A percentile compares a stretch with the other conserved stretches of the same genome.
Evolutionary conservation across 2,113 vertebrate species (phyloP).

Genomic region (Pithys albifrons): DNA sequence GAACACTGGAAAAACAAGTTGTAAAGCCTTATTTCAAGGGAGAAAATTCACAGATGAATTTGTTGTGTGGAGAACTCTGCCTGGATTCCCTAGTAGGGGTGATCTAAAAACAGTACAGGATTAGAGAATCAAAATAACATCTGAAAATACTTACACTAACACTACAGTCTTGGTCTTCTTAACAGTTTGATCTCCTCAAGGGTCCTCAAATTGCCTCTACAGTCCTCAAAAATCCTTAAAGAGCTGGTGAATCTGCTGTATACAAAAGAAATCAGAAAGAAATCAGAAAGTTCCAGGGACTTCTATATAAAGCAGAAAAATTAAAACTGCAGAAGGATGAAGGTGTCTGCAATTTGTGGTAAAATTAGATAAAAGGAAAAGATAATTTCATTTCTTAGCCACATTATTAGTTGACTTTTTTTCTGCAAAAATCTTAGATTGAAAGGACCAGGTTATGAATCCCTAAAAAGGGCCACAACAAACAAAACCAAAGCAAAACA

Average conservation of each 20-base stretch:
- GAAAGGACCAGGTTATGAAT: not conserved
- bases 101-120: not conserved
- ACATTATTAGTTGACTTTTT: accelerated
- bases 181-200: not conserved
- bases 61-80: not conserved
- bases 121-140: not conserved
- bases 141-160: not conserved
- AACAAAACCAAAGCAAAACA: not conserved
- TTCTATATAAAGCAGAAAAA: not conserved
- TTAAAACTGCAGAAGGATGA: not conserved
- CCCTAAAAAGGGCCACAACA: not conserved
- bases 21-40: not conserved
- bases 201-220: not conserved
- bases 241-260: not conserved
- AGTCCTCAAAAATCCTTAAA: not conserved
- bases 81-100: not conserved
- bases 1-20: accelerated
- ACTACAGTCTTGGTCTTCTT: not conserved
- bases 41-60: not conserved
- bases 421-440: not conserved
- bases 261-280: not conserved
- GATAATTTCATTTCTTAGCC: not conserved
- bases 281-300: not conserved
- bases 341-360: not conserved
- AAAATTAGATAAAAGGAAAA: not conserved